Base-by-base conservation (phyloP, 2,888 invertebrate species). In the Leptopilina drosophilae region DNA sequence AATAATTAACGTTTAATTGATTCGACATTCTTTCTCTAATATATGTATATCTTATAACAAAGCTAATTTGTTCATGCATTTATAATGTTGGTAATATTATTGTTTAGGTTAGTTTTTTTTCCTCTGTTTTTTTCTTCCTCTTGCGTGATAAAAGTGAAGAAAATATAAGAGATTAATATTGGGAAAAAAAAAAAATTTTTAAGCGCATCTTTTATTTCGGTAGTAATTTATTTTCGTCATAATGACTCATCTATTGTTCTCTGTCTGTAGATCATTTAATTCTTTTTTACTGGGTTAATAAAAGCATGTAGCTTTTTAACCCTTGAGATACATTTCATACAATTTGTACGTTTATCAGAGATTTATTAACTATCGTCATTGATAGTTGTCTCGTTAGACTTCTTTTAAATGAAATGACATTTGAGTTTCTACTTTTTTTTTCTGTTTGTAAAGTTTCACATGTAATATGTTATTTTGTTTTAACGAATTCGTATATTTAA, bases 211-310 rank as follows among this genome's bases (percentile, higher is more conserved):
- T 49, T 73, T 73, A n/a, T 33, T 73, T 33, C 1, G 40, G n/a
- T 33, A 73, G 9, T 56, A 9, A 33, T 40, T 56, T 73, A 73
- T 73, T 73, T 73, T 56, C 33, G 73, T 56, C 56, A 14, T 73
- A 73, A 56, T 73, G 73, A 56, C 56, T 73, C 73, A 73, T 73
- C 73, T 73, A 73, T 73, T 73, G 56, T 73, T 56, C 69, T 20
- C 53, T 56, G 73, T 73, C 40, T 56, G 33, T 5, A 33, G 14
- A 40, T 42, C 7, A 53, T 15, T 69, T 49, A 73, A 56, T 56
- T 73, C 56, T 73, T 73, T 46, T 73, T 56, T 53, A 73, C 33
- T 33, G 56, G 33, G 73, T 56, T 73, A 73, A 73, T 73, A n/a
- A 56, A 56, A 73, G 26, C 56, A 56, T n/a, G 5, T 56, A 49